Base-by-base conservation (phyloP, 1,140 invertebrate genomes). In the Holcopasites calliopsidis region DNA sequence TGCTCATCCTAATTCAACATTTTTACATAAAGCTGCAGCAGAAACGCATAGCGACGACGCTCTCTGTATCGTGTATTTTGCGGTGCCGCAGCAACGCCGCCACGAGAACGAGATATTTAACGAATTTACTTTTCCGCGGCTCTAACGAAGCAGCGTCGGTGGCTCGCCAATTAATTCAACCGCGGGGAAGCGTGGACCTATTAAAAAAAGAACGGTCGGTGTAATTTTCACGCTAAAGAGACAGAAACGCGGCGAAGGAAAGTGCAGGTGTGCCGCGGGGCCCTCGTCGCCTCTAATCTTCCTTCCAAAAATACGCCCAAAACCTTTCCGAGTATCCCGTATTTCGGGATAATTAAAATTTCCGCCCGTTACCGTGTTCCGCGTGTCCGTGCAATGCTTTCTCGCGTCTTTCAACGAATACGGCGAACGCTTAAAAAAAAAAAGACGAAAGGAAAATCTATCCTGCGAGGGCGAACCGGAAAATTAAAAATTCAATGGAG, bases 161-260 rank as follows among this genome's bases (percentile, higher is more conserved):
- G 75, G 52, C 44, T 50, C 65, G 78, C 73, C n/a, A 82, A 82
- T 82, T 82, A 82, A 82, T 82, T 82, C 78, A 82, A 80, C 78
- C 73, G 60, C 52, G 33, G n/a, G 71, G 71, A 44, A 62, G 44
- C 58, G 69, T 52, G 62, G 40, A 69, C 72, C 60, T 64, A 82
- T 82, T 82, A 71, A 82, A 82, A 82, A 82, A 82, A 50, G 76
- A 80, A 66, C 64, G 60, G 50, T 60, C 49, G 23, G 58, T 70
- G 73, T 71, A 80, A 82, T 82, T 82, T 80, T 60, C 78, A 80
- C 78, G 35, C 44, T 66, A 80, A 80, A 81, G 65, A 61, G 60
- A 76, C 79, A 79, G 76, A 68, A 80, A 80, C 55, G 44, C 50
- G 64, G 23, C 23, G 64, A 42, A 65, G 55, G 60, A 64, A n/a